Evolutionary conservation across 2,113 vertebrate species (phyloP).

Genomic region (Micromys minutus): DNA sequence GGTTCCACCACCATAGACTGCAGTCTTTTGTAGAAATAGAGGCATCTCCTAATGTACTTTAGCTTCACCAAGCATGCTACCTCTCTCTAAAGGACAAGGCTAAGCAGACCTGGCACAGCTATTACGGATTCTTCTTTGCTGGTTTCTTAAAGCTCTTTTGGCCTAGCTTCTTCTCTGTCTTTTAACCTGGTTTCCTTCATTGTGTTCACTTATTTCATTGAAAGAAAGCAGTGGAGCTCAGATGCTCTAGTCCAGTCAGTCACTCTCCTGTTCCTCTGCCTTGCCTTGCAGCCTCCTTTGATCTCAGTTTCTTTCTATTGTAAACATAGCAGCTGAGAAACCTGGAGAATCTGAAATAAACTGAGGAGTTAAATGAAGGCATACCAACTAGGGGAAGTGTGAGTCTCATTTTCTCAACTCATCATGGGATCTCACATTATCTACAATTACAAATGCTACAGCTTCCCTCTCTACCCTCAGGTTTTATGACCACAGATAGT

Average conservation of each 20-base stretch:
- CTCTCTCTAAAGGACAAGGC: background rate
- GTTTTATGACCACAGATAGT: background rate
- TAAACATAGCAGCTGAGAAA: constrained; percentile 3
- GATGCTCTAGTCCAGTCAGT: constrained; percentile 26
- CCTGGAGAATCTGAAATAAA: constrained; percentile 24
- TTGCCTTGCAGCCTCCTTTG: constrained; percentile 13
- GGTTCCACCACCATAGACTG: background rate
- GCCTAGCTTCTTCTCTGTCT: constrained; percentile 4
- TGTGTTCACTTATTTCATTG: constrained; percentile 40
- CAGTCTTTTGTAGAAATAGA: background rate
- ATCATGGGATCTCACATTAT: background rate
- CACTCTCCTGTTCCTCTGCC: constrained; percentile 27
- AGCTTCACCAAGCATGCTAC: background rate
- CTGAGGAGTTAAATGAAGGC: background rate
- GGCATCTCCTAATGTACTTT: background rate
- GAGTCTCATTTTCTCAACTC: background rate
- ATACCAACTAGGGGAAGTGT: background rate
- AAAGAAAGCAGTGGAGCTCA: constrained; percentile 58
- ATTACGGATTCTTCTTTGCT: background rate
- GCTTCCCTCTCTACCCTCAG: background rate
- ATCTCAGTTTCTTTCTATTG: constrained; percentile 48
- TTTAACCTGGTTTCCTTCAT: constrained; percentile 30
- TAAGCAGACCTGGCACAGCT: background rate
- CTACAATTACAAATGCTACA: background rate
- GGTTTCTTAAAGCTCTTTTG: constrained; percentile 4